Conservation (phyloP, 2,113 vertebrate genomes). For the Hippocampus zosterae region DNA sequence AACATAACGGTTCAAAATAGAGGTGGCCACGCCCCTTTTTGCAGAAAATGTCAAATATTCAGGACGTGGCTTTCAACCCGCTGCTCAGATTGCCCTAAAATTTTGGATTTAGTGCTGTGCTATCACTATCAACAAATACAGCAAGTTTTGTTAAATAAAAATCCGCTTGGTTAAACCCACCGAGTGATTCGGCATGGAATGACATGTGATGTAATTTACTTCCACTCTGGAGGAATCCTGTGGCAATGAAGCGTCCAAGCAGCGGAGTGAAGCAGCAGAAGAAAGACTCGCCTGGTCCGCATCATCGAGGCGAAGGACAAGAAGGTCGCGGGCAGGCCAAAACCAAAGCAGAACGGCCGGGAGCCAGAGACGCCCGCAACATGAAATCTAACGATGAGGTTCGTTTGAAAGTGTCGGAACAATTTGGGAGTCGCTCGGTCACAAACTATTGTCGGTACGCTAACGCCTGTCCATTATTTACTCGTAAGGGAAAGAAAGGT, state of each 20-base stretch:
- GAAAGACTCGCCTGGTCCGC: conserved; percentile 82
- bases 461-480: background rate
- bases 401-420: background rate
- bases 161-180: too few relatives aligned
- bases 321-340: conserved; percentile 74
- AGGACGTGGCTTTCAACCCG: too few relatives aligned
- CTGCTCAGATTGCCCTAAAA: too few relatives aligned
- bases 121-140: too few relatives aligned
- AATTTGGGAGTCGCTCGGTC: background rate
- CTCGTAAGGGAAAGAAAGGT: conserved; percentile 82
- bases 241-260: conserved; percentile 80
- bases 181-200: too few relatives aligned
- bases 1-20: too few relatives aligned
- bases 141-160: too few relatives aligned
- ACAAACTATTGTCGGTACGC: background rate
- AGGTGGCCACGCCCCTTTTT: too few relatives aligned
- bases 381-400: conserved; percentile 80
- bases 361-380: conserved; percentile 71
- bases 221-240: conserved; percentile 59
- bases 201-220: background rate
- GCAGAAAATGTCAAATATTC: too few relatives aligned
- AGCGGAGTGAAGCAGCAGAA: conserved; percentile 79
- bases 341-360: conserved; percentile 74
- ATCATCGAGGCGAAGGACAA: conserved; percentile 72
- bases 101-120: too few relatives aligned